Base-by-base conservation (phyloP, 2,888 invertebrate genomes). In the Cataglyphis livida region DNA sequence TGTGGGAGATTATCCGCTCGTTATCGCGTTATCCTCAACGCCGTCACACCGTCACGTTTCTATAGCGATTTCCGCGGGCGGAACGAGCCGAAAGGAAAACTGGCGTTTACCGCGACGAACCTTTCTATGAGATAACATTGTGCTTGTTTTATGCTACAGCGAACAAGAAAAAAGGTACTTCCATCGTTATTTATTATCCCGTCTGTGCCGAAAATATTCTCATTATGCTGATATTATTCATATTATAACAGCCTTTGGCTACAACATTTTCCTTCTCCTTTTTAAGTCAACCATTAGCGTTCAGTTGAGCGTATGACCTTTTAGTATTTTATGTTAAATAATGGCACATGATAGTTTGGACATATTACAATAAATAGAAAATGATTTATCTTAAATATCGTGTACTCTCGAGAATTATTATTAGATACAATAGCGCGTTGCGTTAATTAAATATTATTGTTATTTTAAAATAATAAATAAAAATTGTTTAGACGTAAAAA, bases 1-100 rank as follows among this genome's bases (percentile, higher is more conserved):
- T 81, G 70, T 61, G 79, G 71, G 71, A 83, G 91, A 91, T 91
- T 89, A 91, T 89, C 89, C 88, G 75, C 85, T 88, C 76, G 87
- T 89, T 88, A 89, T 90, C 90, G 85, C 85, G 86, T 87, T 88
- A 90, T 89, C 90, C 85, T 75, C 66, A 18, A 66, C 62, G 79
- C 82, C 81, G 51, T 84, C 81, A 88, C 81, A 75, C 61, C 84
- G 84, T 89, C 89, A 89, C 88, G 89, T 87, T 84, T 81, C 84
- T 86, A 84, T 74, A 75, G 83, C 78, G 78, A 86, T 76, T 87
- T 87, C 62, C 85, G 51, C 32, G 32, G 35, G 44, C 71, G 75
- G 79, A 79, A 87, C 84, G 82, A 87, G 87, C 83, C 76, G 75
- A 84, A 85, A 87, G 84, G 83, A 87, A 88, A 89, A 87, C 73